Percentiles rank a stretch among this genome's conserved stretches.
phyloP scores from a whole-genome alignment of 2,113 vertebrate genomes.

The Caranx ignobilis region DNA sequence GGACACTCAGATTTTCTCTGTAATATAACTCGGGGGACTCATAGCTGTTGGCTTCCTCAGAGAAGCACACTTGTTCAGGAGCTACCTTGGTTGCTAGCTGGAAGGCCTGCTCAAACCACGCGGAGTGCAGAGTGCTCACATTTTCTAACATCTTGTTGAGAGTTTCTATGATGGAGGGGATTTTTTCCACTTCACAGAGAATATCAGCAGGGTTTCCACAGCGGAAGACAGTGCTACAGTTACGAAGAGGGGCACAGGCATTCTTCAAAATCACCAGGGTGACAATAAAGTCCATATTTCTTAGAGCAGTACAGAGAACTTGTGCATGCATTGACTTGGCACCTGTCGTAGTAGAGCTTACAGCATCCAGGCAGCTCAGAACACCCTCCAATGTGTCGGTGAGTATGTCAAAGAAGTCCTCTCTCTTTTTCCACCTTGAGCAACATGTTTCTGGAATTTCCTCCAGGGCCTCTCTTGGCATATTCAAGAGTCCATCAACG shows the following conservation, averaged over 20 bases:
- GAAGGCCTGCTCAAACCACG: conserved; percentile 96
- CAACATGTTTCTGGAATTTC: conserved; percentile 90
- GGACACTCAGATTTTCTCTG: conserved; percentile 89
- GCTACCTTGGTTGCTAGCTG: conserved; percentile 88
- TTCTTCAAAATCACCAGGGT: conserved; percentile 93
- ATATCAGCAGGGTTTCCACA: conserved; percentile 94
- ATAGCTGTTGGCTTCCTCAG: conserved; percentile 78
- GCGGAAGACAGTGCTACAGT: conserved; percentile 91
- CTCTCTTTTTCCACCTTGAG: conserved; percentile 92
- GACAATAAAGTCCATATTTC: conserved; percentile 92
- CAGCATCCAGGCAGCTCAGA: conserved; percentile 89
- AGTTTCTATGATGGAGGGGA: conserved; percentile 90
- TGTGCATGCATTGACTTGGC: conserved; percentile 86
- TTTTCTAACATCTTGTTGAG: conserved; percentile 93
- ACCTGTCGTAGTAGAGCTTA: conserved; percentile 82
- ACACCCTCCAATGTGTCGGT: conserved; percentile 91
- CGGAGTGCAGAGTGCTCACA: conserved; percentile 88
- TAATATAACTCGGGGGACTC: conserved; percentile 91
- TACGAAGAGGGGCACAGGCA: conserved; percentile 87
- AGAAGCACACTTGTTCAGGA: conserved; percentile 88
- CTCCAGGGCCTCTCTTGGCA: conserved; percentile 81
- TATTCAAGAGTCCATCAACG: conserved; percentile 85
- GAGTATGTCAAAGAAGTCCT: conserved; percentile 92
- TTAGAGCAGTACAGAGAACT: conserved; percentile 87
- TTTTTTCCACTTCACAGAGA: conserved; percentile 86